Base-by-base conservation (phyloP, 2,888 invertebrate species). In the Caenorhabditis drosophilae region DNA sequence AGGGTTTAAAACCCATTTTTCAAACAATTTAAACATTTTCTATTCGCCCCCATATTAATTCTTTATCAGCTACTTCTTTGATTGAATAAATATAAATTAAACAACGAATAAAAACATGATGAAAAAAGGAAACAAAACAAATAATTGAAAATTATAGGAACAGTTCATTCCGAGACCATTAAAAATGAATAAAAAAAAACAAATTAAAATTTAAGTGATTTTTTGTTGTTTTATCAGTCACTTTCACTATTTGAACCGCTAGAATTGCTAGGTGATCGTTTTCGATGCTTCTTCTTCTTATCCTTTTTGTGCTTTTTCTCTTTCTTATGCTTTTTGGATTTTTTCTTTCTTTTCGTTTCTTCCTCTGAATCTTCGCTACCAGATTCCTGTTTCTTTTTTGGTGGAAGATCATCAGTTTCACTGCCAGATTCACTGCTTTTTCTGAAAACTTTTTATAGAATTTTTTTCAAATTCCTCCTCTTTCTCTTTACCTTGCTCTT, bases 221-320 rank as follows among this genome's bases (percentile, higher is more conserved):
- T n/a, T n/a, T n/a, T n/a, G n/a, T n/a, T n/a, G n/a, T n/a, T n/a
- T n/a, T n/a, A 6, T 70, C 36, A 71, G 34, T 69, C 72, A 34
- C 66, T 59, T 34, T 58, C 67, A 20, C 55, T 62, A 22, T 34
- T 52, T 6, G 67, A 58, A 15, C 6, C 27, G 31, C 59, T 52
- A 7, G 66, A 48, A 31, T 63, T 56, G n/a, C 53, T 51, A 1
- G 72, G 60, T 25, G 53, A 63, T 20, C 70, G 54, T 48, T 62
- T 70, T 20, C 72, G 63, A 35, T 72, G 67, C 50, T 69, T 70
- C 58, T 70, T 67, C 62, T 72, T 72, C 55, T 72, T 72, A n/a
- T 72, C 72, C 63, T 73, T 73, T 48, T 68, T 73, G 48, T 73
- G 66, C 46, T 74, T 70, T 55, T 68, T 73, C 44, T 49, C 48